These are phyloP conservation scores for Pocota personata DNA, from an alignment of 2,888 invertebrate genomes.

Conservation along the genomic window DNA sequence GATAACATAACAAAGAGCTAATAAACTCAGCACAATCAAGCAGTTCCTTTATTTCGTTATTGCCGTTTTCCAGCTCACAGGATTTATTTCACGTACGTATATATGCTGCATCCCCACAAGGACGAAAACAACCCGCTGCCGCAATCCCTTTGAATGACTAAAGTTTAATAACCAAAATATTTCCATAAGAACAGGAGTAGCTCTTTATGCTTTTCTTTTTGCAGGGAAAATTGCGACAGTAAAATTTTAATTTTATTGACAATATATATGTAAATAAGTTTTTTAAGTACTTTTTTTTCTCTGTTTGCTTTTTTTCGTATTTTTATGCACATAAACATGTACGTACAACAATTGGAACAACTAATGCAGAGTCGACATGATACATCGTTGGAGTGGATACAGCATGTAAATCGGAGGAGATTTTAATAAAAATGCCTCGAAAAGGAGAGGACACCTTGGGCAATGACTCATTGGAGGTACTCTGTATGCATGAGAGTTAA, in stretches of 20 bases:
- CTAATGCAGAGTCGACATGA: constrained; percentile 57
- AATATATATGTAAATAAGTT: constrained; percentile 60
- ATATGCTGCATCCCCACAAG: not conserved
- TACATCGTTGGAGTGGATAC: constrained; percentile 58
- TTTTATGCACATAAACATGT: constrained; percentile 47
- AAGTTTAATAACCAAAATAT: constrained; percentile 28
- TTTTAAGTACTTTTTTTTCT: constrained; percentile 25
- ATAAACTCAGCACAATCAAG: constrained; percentile 22
- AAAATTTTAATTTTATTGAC: constrained; percentile 70
- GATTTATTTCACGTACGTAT: constrained; percentile 11
- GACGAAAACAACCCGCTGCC: not conserved
- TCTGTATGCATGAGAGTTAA: constrained; percentile 37
- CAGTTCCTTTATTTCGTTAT: not conserved
- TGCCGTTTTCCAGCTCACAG: not conserved
- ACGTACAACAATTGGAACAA: constrained; percentile 53
- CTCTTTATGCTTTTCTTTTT: constrained; percentile 7
- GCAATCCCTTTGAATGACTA: constrained; percentile 44
- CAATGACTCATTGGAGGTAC: constrained; percentile 42
- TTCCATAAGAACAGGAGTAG: constrained; percentile 25
- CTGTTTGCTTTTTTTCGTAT: not conserved
- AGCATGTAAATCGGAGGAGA: constrained; percentile 63
- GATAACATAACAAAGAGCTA: not conserved
- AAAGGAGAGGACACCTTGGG: constrained; percentile 15
- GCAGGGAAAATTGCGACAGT: constrained; percentile 50
- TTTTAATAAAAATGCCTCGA: constrained; percentile 53